These are phyloP conservation scores for Aplodontia rufa DNA, from an alignment of 2,113 vertebrate genomes.

Conservation along the genomic window DNA sequence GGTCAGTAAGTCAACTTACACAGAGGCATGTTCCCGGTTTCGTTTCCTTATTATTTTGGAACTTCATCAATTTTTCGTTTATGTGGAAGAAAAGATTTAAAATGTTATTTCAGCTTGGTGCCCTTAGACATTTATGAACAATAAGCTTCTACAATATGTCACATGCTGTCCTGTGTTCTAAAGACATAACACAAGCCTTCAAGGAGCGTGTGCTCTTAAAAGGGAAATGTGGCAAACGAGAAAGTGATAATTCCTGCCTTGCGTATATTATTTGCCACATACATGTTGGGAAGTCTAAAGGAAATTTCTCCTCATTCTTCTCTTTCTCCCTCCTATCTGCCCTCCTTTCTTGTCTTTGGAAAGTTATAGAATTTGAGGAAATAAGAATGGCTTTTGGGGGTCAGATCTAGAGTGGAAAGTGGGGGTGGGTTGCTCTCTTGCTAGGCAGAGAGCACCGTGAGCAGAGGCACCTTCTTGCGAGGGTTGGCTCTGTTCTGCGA, in stretches of 20 bases:
- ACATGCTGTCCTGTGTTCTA: background rate
- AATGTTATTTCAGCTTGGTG: constrained; percentile 3
- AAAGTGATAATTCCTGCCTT: background rate
- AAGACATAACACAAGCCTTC: background rate
- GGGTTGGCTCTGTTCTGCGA: background rate
- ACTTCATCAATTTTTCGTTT: background rate
- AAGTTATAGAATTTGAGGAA: background rate
- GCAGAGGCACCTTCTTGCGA: background rate
- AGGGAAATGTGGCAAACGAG: background rate
- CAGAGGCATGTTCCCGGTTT: background rate
- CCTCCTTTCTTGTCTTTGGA: background rate
- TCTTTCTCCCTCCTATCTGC: background rate
- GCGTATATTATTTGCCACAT: background rate
- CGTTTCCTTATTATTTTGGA: background rate
- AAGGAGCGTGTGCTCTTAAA: background rate
- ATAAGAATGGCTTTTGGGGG: background rate
- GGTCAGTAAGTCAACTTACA: background rate
- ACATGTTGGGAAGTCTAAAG: background rate
- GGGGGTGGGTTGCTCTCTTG: accelerated
- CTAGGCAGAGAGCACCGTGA: background rate
- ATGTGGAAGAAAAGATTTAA: background rate
- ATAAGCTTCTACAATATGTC: background rate
- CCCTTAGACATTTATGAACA: background rate
- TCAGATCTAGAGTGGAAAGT: background rate
- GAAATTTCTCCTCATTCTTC: background rate